Evolutionary conservation across 2,888 invertebrate genomes (phyloP).

Genomic region (Hermaeophaga mercurialis): DNA sequence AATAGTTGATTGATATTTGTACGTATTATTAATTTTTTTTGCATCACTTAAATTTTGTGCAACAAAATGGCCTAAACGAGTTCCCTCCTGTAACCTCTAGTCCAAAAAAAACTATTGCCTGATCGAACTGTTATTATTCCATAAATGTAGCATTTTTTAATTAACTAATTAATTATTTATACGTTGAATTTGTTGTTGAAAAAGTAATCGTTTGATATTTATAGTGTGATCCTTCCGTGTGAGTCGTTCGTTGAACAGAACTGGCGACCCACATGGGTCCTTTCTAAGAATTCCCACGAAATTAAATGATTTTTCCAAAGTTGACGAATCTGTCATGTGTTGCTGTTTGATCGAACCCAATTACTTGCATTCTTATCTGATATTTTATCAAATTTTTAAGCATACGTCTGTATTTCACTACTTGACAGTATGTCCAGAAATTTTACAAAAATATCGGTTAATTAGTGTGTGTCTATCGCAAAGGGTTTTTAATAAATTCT

Average conservation of each 20-base stretch:
- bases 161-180: too few species aligned
- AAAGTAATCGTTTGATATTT: constrained; percentile 21
- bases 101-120: constrained; percentile 54
- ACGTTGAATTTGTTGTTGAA: constrained; percentile 42
- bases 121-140: constrained; percentile 49
- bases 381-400: too few species aligned
- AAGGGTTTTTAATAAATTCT: too few species aligned
- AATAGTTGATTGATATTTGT: not conserved
- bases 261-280: too few species aligned
- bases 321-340: constrained; percentile 24
- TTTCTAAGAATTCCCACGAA: constrained; percentile 15
- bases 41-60: constrained; percentile 36
- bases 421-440: too few species aligned
- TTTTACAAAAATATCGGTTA: too few species aligned
- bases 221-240: too few species aligned
- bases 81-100: constrained; percentile 59
- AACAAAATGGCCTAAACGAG: constrained; percentile 57
- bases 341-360: too few species aligned
- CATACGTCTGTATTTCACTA: too few species aligned
- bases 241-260: too few species aligned
- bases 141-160: constrained; percentile 45
- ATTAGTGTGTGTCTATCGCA: not conserved
- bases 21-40: constrained; percentile 13
- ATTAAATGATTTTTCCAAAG: constrained; percentile 7
- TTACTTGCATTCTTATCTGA: too few species aligned